Evolutionary conservation across 2,888 invertebrate species (phyloP), one percentile per base, ranked within the genome.

Genomic region (Trisateles emortualis): DNA sequence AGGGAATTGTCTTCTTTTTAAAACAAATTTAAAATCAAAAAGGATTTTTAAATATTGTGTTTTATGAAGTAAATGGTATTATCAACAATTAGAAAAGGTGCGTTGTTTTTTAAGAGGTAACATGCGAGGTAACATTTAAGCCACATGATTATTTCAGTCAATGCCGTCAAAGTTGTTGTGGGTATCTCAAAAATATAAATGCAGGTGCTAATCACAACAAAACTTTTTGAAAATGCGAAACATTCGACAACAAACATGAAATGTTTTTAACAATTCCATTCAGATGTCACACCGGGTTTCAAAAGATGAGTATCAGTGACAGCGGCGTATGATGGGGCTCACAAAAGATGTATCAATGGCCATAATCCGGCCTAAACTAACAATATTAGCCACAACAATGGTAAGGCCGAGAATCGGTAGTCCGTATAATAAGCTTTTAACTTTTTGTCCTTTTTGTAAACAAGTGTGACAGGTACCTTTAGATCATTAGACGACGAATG

Each of bases 321-420:
- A 49, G 60, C 46, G 46, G 47, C 49, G 41, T 52, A 64, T 49
- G 52, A 47, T 14, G 51, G 46, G 51, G n/a, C 29, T 2, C 45
- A 72, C 59, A 63, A 63, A 68, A 59, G 52, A 48, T 49, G 56
- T 69, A 72, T 72, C 70, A 68, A 68, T 75, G 56, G 52, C 54
- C 52, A 55, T 72, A 74, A 75, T 72, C 74, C 68, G 57, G 59
- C 62, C 62, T 57, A 63, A 54, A 58, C 65, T 68, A 76, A 74
- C 74, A 74, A 73, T 65, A 72, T 72, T 64, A 65, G 59, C 58
- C 55, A 16, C 54, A 55, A 74, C 76, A 76, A 74, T 69, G 45
- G 51, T 24, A 59, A 51, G 74, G 64, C 67, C 56, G 46, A 49
- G 52, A 47, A 64, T 65, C 68, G 61, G 72, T 68, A 65, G 60